Base-by-base conservation (phyloP, 2,888 invertebrate species). In the Lasioglossum malachurum region DNA sequence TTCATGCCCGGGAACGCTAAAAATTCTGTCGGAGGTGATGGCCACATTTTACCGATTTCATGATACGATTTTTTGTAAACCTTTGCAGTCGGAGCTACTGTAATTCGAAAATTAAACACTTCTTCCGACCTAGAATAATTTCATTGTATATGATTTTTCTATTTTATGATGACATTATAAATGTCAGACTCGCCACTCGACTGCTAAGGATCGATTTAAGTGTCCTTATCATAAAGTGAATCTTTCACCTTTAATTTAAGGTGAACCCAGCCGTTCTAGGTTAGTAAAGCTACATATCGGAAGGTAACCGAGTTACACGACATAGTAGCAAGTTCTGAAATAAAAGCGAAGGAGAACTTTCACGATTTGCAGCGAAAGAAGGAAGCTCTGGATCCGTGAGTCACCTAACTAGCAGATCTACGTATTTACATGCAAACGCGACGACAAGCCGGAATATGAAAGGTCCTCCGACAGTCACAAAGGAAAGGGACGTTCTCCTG, bases 281-380 rank as follows among this genome's bases (percentile, higher is more conserved):
- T 53, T n/a, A n/a, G n/a, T 23, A 53, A 53, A n/a, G n/a, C 53
- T 53, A 10, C 23, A n/a, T n/a, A 53, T n/a, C 10, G n/a, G n/a
- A 10, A 53, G 3, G 53, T 53, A 53, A 53, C 53, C 3, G n/a
- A 10, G n/a, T 53, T 23, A n/a, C 23, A n/a, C 53, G 23, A 23
- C n/a, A 53, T 53, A 3, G 23, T n/a, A n/a, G n/a, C 53, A 10
- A 53, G 53, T n/a, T 53, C 53, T n/a, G 53, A 53, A 53, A 53
- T n/a, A 23, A 53, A n/a, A 23, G 53, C 3, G 53, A 10, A n/a
- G 72, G 41, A 77, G 53, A 76, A 72, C 27, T 78, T 72, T 78
- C 72, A 77, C 82, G 88, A 76, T 79, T 83, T 83, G 57, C 53
- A 8, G 77, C 72, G 73, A 57, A 86, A 84, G 88, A 89, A 90